Evolutionary conservation across 2,797 vertebrate species (phyloP).

Genomic region (Tragopan temminckii): DNA sequence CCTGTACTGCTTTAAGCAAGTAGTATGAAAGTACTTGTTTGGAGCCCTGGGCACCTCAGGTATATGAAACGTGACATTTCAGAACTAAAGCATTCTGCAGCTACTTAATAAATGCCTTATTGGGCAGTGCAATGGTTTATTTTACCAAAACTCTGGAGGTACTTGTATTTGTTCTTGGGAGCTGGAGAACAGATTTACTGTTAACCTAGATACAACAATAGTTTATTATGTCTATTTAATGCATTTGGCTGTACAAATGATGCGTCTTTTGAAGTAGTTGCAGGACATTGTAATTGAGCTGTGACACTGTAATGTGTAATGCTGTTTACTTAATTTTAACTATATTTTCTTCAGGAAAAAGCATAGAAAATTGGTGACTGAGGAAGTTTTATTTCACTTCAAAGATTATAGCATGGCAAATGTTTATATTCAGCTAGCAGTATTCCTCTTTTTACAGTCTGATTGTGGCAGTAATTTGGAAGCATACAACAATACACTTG

Average conservation of each 20-base stretch:
- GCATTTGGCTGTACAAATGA: background rate
- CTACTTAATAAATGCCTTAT: background rate
- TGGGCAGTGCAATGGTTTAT: background rate
- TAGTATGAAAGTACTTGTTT: background rate
- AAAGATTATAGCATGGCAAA: background rate
- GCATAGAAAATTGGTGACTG: background rate
- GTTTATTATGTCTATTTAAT: background rate
- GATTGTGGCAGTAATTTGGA: background rate
- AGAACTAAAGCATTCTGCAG: background rate
- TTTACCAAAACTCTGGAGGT: background rate
- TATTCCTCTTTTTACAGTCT: background rate
- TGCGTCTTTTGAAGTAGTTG: rapidly evolving
- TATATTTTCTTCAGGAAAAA: background rate
- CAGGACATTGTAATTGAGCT: background rate
- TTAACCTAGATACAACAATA: background rate
- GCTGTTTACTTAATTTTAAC: background rate
- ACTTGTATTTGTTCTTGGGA: background rate
- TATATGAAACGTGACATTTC: rapidly evolving
- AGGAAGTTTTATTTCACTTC: background rate
- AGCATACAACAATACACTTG: background rate
- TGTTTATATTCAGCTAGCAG: background rate
- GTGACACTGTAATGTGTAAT: background rate
- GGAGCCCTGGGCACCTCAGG: background rate
- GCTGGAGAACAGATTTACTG: background rate
- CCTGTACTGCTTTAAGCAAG: background rate